Evolutionary conservation across 2,113 vertebrate genomes (phyloP).

Genomic region (Dascyllus trimaculatus): DNA sequence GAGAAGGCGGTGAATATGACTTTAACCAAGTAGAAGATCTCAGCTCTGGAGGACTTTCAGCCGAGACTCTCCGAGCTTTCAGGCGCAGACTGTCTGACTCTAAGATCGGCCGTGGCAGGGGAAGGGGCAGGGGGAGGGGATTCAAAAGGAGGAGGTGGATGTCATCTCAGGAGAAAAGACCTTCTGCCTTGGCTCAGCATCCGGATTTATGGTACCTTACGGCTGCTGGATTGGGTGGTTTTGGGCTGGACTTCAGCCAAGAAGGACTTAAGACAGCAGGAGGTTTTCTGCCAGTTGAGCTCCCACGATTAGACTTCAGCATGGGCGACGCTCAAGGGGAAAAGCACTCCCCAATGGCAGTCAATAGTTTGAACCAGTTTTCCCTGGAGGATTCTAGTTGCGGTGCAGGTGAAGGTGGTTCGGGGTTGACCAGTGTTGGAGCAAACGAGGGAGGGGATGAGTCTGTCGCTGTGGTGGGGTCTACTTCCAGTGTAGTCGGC

Average conservation of each 20-base stretch:
- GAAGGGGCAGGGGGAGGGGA: slow-evolving; percentile 76
- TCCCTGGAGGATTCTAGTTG: slow-evolving; percentile 66
- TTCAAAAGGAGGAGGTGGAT: slow-evolving; percentile 78
- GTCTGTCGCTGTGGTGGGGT: slow-evolving; percentile 82
- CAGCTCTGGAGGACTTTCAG: slow-evolving; percentile 34
- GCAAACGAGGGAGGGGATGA: slow-evolving; percentile 79
- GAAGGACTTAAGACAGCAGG: slow-evolving; percentile 73
- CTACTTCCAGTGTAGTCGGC: slow-evolving; percentile 81
- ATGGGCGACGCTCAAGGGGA: slow-evolving; percentile 61
- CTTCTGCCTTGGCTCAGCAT: slow-evolving; percentile 51
- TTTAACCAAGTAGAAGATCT: slow-evolving; percentile 48
- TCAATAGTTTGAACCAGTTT: slow-evolving; percentile 65
- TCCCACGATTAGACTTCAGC: slow-evolving; percentile 70
- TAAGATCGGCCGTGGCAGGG: slow-evolving; percentile 66
- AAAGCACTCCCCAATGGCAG: slow-evolving; percentile 40
- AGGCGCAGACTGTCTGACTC: slow-evolving; percentile 66
- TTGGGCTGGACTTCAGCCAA: slow-evolving; percentile 76
- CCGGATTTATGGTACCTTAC: slow-evolving; percentile 82
- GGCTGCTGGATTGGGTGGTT: slow-evolving; percentile 69
- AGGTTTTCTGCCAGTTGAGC: slow-evolving; percentile 56
- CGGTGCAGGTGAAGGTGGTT: slow-evolving; percentile 71
- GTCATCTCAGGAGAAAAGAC: slow-evolving; percentile 74
- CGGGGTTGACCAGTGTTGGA: slow-evolving; percentile 61
- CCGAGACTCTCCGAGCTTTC: slow-evolving; percentile 60
- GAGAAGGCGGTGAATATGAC: slow-evolving; percentile 57